A percentile compares a stretch with the other conserved stretches of the same genome.
Evolutionary conservation across 2,888 invertebrate species (phyloP).

Genomic region (Eudemis profundana): DNA sequence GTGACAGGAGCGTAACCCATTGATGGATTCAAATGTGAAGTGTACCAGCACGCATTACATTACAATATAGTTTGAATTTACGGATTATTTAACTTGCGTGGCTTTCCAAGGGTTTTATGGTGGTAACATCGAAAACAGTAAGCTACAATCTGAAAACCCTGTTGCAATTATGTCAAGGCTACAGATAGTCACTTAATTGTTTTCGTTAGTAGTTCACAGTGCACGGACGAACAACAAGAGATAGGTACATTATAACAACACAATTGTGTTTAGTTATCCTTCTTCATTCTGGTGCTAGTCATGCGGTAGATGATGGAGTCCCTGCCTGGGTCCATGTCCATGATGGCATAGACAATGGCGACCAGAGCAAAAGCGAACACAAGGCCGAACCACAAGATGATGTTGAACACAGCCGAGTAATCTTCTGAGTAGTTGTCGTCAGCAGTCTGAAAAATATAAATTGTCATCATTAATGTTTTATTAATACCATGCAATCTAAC

Average conservation of each 20-base stretch:
- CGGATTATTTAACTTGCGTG: not conserved
- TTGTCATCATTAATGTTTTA: too few relatives aligned
- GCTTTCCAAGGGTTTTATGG: slow-evolving; percentile 4
- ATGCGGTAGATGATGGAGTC: slow-evolving; percentile 99
- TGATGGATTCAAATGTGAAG: not conserved
- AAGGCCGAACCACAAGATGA: slow-evolving; percentile 93
- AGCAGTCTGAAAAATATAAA: slow-evolving; percentile 48
- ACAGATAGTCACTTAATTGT: too few relatives aligned
- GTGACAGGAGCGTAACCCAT: slow-evolving; percentile 8
- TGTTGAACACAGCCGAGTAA: slow-evolving; percentile 95
- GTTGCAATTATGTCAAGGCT: too few relatives aligned
- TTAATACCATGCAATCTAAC: too few relatives aligned
- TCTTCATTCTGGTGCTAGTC: slow-evolving; percentile 99
- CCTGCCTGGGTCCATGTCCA: slow-evolving; percentile 98
- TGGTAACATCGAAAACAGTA: too few relatives aligned
- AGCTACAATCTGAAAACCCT: too few relatives aligned
- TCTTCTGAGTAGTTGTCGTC: slow-evolving; percentile 87
- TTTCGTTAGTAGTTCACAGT: slow-evolving; percentile 22
- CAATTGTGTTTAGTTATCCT: slow-evolving; percentile 92
- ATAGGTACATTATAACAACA: slow-evolving; percentile 34
- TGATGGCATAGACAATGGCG: slow-evolving; percentile 93
- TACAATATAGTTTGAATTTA: not conserved
- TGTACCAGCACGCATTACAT: not conserved
- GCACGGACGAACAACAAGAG: slow-evolving; percentile 25
- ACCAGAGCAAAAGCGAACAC: slow-evolving; percentile 90